Evolutionary conservation across 2,888 invertebrate genomes (phyloP), one percentile per base, ranked within the genome.

Genomic region (Aspidiotus rigidus): DNA sequence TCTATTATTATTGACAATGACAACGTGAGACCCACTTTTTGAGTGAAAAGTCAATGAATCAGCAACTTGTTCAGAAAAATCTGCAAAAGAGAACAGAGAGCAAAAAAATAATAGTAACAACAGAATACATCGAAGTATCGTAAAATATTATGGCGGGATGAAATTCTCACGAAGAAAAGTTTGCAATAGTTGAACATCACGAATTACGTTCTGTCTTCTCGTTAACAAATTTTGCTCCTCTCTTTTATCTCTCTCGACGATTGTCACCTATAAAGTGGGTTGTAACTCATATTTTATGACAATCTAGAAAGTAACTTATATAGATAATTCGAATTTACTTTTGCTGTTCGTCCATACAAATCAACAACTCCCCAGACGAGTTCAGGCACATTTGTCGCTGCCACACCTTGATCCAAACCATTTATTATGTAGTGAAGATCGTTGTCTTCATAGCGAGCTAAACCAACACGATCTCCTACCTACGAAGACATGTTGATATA

Each of bases 341-440:
- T 89, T 17, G 93, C 92, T 28, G 93, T 93, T 91, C 93, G 93
- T 40, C 93, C 96, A 76, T 96, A 96, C 2, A 96, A 82, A 80
- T 96, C 96, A 53, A 96, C 89, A 41, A 95, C 95, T 7, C 93
- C 95, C 93, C 94, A 96, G 5, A 94, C 86, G 57, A 86, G 85
- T 42, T 83, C 79, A 0, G 90, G 88, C 1, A 93, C 88, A 75
- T 87, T 85, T 44, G 88, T 87, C 0, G 90, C 87, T 0, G 96
- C 96, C 16, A 94, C 84, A 0, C 96, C 95, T 78, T 96, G 94
- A 79, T 94, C 93, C 71, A 90, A 80, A 0, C 94, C 93, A 75
- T 96, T 96, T 73, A 96, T 93, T 76, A 88, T 93, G 78, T 93
- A 96, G 77, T 95, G 94, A 53, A 96, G 82, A 77, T 89, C 88